Evolutionary conservation across 2,113 vertebrate species (phyloP).

Genomic region (Odontophorus gujanensis): DNA sequence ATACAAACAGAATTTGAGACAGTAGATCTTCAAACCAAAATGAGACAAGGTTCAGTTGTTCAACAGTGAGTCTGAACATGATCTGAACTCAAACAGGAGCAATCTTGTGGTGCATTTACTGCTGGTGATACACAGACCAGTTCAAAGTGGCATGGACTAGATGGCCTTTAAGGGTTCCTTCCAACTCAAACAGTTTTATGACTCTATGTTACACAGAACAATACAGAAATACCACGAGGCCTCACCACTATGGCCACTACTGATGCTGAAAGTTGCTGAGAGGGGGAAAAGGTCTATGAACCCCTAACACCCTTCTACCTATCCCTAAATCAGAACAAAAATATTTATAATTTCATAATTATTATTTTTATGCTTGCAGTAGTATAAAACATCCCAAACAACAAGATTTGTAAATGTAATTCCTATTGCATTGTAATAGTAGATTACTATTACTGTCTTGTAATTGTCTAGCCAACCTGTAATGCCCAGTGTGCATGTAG

Average conservation of each 20-base stretch:
- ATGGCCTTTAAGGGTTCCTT: no score
- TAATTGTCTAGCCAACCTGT: neutral
- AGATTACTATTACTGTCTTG: neutral
- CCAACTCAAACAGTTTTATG: no score
- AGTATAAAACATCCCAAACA: neutral
- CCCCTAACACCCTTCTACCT: neutral
- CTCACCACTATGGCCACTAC: neutral
- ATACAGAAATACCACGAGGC: neutral
- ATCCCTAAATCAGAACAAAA: neutral
- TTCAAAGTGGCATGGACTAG: neutral
- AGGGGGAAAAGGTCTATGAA: neutral
- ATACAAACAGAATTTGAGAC: neutral
- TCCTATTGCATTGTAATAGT: neutral
- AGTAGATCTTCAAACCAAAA: neutral
- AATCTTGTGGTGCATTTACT: neutral
- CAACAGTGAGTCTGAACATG: neutral
- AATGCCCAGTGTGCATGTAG: neutral
- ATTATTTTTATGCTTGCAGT: neutral
- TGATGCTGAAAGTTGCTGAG: neutral
- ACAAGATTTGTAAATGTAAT: neutral
- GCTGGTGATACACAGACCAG: neutral
- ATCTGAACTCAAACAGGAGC: neutral
- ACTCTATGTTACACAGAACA: neutral
- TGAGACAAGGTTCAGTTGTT: neutral
- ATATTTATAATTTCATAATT: slow-evolving; percentile 11